Evolutionary conservation across 1,140 invertebrate species (phyloP).

Genomic region (Heliconius nattereri): DNA sequence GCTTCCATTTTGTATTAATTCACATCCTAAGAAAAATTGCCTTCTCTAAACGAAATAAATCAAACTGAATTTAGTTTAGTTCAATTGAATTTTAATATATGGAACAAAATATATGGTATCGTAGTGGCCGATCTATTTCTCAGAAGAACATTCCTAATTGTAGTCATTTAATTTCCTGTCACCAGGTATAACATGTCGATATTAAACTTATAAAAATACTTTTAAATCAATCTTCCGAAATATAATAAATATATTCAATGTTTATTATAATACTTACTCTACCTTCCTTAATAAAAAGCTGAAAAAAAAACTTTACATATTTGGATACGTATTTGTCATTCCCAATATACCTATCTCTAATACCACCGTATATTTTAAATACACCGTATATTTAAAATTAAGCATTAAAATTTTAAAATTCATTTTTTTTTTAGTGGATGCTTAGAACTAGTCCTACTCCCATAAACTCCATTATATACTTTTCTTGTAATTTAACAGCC

Average conservation of each 20-base stretch:
- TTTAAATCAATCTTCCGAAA: neutral
- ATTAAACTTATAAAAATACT: conserved; percentile 10
- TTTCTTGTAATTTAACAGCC: too few species aligned
- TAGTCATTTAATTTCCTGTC: conserved; percentile 17
- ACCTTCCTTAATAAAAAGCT: too few species aligned
- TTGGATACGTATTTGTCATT: too few species aligned
- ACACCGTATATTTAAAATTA: too few species aligned
- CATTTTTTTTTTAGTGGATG: too few species aligned
- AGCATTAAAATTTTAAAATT: too few species aligned
- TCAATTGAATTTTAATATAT: conserved; percentile 51
- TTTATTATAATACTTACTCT: neutral
- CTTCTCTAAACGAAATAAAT: conserved; percentile 23
- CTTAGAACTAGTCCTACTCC: too few species aligned
- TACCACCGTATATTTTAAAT: too few species aligned
- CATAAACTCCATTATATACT: too few species aligned
- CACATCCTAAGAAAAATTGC: conserved; percentile 25
- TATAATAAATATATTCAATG: neutral
- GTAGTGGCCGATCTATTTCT: conserved; percentile 52
- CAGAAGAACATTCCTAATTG: conserved; percentile 37
- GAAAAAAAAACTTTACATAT: too few species aligned
- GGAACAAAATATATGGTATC: conserved; percentile 52
- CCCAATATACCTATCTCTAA: too few species aligned
- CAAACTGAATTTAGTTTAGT: conserved; percentile 18
- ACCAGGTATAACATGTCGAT: conserved; percentile 23
- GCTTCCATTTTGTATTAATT: conserved; percentile 9